phyloP scores from a whole-genome alignment of 2,113 vertebrate species.

The Mystacornis crossleyi region DNA sequence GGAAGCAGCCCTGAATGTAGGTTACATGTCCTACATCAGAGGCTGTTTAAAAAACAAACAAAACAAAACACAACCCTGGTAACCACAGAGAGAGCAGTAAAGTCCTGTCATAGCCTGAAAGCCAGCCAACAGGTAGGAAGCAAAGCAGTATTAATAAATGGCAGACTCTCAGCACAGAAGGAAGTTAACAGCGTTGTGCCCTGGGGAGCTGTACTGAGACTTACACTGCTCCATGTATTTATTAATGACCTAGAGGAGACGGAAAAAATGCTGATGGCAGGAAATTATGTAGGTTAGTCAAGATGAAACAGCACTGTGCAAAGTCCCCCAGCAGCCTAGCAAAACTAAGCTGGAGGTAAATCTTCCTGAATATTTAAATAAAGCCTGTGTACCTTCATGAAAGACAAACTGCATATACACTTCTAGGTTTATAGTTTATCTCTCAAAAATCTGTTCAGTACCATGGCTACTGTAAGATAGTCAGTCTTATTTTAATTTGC shows the following conservation, averaged over 20 bases:
- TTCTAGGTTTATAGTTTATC: neutral
- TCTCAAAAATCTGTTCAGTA: neutral
- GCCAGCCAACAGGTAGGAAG: slow-evolving; percentile 16
- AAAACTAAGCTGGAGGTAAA: slow-evolving; percentile 20
- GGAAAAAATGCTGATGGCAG: slow-evolving; percentile 49
- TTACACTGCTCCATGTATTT: neutral
- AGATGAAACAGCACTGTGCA: slow-evolving; percentile 20
- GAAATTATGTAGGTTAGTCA: slow-evolving; percentile 45
- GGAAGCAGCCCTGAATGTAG: neutral
- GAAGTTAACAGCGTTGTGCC: neutral
- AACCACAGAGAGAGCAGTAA: neutral
- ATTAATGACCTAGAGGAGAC: slow-evolving; percentile 18
- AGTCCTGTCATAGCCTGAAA: neutral
- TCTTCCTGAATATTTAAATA: neutral
- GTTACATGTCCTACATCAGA: neutral
- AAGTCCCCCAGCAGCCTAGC: neutral
- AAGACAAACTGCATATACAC: neutral
- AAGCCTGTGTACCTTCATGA: neutral
- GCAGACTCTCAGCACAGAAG: neutral
- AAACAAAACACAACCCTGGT: neutral
- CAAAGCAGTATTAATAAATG: neutral
- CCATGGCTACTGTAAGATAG: neutral
- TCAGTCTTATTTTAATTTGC: neutral
- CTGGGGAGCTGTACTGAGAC: neutral
- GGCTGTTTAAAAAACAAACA: neutral